A percentile compares a stretch with the other conserved stretches of the same genome.
These are phyloP conservation scores for Fistularia commersonii DNA, from an alignment of 2,797 vertebrate species.

Conservation along the genomic window DNA sequence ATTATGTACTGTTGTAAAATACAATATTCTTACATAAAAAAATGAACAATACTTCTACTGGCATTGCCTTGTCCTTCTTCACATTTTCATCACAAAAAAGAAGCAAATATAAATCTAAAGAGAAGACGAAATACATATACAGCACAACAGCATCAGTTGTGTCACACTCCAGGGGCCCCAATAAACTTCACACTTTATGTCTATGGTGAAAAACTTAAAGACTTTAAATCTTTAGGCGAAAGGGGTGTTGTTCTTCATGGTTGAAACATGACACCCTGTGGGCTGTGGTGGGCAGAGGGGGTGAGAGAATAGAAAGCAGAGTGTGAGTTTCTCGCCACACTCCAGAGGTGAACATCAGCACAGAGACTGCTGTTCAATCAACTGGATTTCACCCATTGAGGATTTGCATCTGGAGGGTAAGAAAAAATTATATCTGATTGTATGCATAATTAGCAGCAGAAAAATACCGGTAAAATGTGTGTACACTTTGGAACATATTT, in stretches of 20 bases:
- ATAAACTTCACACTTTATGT: conserved; percentile 3
- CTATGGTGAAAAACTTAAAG: background rate
- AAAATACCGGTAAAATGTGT: too few species aligned
- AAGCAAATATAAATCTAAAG: too few species aligned
- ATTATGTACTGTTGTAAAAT: too few species aligned
- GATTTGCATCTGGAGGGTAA: conserved; percentile 31
- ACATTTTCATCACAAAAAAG: too few species aligned
- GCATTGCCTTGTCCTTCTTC: too few species aligned
- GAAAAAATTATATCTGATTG: background rate
- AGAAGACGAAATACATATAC: too few species aligned
- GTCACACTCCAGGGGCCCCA: background rate
- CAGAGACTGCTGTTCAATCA: conserved; percentile 3
- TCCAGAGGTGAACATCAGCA: conserved; percentile 19
- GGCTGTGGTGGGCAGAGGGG: conserved; percentile 30
- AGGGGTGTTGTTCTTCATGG: conserved; percentile 5
- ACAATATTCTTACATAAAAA: too few species aligned
- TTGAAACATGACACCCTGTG: conserved; percentile 61
- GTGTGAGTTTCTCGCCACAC: conserved; percentile 26
- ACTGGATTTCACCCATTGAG: background rate
- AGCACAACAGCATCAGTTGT: too few species aligned
- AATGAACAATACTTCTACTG: too few species aligned
- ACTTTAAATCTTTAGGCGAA: background rate
- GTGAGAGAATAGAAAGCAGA: conserved; percentile 40
- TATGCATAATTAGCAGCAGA: background rate
- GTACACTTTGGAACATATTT: too few species aligned